phyloP scores from a whole-genome alignment of 2,113 vertebrate genomes.

The Myotis davidii region DNA sequence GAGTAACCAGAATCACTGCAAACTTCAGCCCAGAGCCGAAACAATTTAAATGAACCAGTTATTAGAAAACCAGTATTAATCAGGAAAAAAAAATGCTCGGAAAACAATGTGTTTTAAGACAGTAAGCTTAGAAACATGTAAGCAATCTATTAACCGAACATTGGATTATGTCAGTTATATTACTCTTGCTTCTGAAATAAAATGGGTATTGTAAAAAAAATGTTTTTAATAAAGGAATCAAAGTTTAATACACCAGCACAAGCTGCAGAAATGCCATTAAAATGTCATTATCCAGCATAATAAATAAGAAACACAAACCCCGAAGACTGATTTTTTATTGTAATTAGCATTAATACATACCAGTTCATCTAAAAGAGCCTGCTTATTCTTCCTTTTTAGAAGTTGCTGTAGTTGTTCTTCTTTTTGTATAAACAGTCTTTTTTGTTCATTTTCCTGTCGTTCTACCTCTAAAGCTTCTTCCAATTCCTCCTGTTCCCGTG shows the following conservation, averaged over 20 bases:
- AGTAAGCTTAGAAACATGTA: constrained; percentile 44
- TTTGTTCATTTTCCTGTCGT: constrained; percentile 91
- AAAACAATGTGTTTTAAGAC: constrained; percentile 39
- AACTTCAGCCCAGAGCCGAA: constrained; percentile 3
- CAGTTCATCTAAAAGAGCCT: constrained; percentile 96
- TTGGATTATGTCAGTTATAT: constrained; percentile 18
- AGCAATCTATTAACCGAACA: background rate
- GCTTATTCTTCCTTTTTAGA: constrained; percentile 96
- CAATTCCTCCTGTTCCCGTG: constrained; percentile 95
- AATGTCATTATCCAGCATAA: background rate
- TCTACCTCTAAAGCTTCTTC: constrained; percentile 95
- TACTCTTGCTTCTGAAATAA: constrained; percentile 40
- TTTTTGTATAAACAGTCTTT: constrained; percentile 91
- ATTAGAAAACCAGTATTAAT: constrained; percentile 28
- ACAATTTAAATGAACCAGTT: constrained; percentile 22
- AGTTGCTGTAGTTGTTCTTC: constrained; percentile 95
- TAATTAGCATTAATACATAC: constrained; percentile 83
- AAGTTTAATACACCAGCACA: background rate
- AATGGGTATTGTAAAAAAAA: background rate
- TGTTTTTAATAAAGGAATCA: background rate
- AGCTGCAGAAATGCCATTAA: constrained; percentile 28
- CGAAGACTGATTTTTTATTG: background rate
- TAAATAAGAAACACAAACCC: background rate
- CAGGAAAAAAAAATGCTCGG: background rate
- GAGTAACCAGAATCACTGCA: background rate